Evolutionary conservation across 2,113 vertebrate genomes (phyloP).

Genomic region (Phoenicopterus ruber): DNA sequence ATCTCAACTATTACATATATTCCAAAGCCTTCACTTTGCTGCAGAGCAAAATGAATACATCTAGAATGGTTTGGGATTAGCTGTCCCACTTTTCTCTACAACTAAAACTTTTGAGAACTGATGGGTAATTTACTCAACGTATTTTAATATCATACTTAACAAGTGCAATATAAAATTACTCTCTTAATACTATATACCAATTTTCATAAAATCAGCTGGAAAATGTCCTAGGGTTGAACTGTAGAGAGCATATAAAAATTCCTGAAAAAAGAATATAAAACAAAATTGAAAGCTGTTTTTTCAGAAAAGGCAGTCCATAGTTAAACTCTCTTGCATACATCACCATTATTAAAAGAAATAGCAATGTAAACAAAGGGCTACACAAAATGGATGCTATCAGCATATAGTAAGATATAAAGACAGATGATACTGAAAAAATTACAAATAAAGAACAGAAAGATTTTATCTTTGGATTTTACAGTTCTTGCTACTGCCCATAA

Average conservation of each 20-base stretch:
- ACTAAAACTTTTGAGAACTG: neutral
- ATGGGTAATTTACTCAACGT: neutral
- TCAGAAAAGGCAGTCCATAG: neutral
- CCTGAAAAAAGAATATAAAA: neutral
- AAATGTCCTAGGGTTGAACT: neutral
- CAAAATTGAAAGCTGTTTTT: neutral
- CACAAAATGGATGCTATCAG: neutral
- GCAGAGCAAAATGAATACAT: neutral
- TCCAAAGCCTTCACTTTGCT: neutral
- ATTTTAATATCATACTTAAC: constrained; percentile 48
- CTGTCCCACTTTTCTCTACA: neutral
- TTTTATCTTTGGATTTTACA: neutral
- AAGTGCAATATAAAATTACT: constrained; percentile 30
- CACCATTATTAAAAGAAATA: neutral
- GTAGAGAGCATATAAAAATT: neutral
- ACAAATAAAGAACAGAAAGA: neutral
- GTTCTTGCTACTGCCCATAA: neutral
- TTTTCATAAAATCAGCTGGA: constrained; percentile 36
- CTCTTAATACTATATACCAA: neutral
- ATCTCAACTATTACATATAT: neutral
- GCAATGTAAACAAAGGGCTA: neutral
- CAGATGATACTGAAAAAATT: neutral
- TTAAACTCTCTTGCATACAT: neutral
- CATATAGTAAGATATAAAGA: neutral
- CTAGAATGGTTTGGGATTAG: neutral